Base-by-base conservation (phyloP, 2,797 vertebrate species). In the Tachyglossus aculeatus region DNA sequence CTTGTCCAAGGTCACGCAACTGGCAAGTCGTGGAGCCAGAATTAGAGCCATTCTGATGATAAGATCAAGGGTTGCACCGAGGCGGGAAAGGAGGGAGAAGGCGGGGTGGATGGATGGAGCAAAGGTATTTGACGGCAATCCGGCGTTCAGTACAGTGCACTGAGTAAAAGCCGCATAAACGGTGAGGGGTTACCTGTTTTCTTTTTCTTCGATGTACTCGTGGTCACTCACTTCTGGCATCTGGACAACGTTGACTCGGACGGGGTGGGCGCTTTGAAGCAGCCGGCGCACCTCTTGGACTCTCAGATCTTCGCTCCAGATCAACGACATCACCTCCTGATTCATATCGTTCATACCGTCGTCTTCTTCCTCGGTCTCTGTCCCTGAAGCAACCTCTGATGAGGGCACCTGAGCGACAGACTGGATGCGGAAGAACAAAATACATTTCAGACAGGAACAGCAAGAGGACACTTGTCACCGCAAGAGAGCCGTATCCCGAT, bases 261-360 rank as follows among this genome's bases (percentile, higher is more conserved):
- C 96, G 0, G 97, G 96, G 47, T 95, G 95, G 4, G 98, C 96
- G 39, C 98, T 99, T 84, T 99, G 98, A 12, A 99, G 95, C 22
- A 99, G 95, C 24, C 97, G 93, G 19, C 96, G 90, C 21, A 98
- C 97, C 59, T 99, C 98, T 89, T 98, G 97, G 43, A 98, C 94
- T 39, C 98, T 89, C 68, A 99, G 80, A 76, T 99, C 98, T 87
- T 97, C 96, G 3, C 95, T 97, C 98, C 98, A 99, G 73, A 99
- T 97, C 19, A 99, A 87, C 0, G 95, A 95, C 63, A 96, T 98
- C 65, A 99, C 96, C 79, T 98, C 97, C 45, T 96, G 96, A 6
- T 96, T 95, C 84, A 99, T 94, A 82, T 99, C 98, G 0, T 95
- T 95, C 98, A 99, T 99, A n/a, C 97, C 98, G 12, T 99, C 98